Base-by-base conservation (phyloP, 2,888 invertebrate genomes). In the Therioaphis trifolii region DNA sequence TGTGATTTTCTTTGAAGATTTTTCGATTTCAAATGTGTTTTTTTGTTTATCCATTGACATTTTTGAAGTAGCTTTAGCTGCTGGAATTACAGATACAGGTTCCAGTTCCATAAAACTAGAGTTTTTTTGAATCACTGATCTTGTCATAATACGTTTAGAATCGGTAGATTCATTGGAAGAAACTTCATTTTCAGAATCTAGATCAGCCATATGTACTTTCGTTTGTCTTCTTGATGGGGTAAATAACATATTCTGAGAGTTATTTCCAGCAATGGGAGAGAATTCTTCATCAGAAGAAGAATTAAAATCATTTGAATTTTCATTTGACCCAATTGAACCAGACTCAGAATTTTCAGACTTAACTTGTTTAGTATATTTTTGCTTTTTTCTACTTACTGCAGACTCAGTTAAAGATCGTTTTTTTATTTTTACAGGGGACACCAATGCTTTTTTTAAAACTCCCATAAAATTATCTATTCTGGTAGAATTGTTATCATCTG, bases 371-470 rank as follows among this genome's bases (percentile, higher is more conserved):
- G 29, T 11, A 24, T 24, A 40, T 78, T 78, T 78, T 68, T 14
- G 52, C 24, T 63, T 82, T 72, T 61, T 72, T n/a, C n/a, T 74
- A 15, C 15, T 40, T 12, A 29, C 29, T 3, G 14, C 18, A 12
- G 29, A 24, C 14, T 40, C 74, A 0, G 52, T 1, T 4, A 9
- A 2, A 9, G 61, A 61, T 7, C 61, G 72, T 63, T 82, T 82
- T 74, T 24, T 35, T n/a, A 11, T 52, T 74, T 58, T 69, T 69
- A 29, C n/a, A 9, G 52, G 21, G 1, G 52, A 49, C 0, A 15
- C 18, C 11, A 78, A 58, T 29, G 29, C 29, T 74, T 82, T 69
- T 68, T 58, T 58, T 14, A 58, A 43, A 68, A 55, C 43, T 27
- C 24, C 35, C 7, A 72, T 61, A 1, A 61, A 40, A 46, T 71